These are phyloP conservation scores for Phalera bucephala DNA, from an alignment of 2,888 invertebrate genomes.

Conservation along the genomic window DNA sequence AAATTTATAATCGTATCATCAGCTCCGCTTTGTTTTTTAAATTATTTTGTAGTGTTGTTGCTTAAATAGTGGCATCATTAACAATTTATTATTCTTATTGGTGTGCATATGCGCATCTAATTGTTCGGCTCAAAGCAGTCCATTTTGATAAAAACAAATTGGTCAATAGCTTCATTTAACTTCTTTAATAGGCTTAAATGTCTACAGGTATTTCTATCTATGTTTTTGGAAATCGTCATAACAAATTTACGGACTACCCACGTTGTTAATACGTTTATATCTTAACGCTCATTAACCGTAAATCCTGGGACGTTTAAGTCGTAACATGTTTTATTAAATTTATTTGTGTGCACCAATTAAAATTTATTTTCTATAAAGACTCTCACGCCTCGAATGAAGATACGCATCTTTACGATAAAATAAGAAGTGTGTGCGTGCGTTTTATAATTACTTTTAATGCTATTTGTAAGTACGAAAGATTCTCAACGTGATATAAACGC, in stretches of 20 bases:
- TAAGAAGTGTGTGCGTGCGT: constrained; percentile 54
- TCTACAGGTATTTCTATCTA: constrained; percentile 14
- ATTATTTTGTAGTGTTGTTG: constrained; percentile 40
- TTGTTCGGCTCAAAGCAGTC: constrained; percentile 17
- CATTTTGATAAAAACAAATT: constrained; percentile 15
- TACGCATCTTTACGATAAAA: constrained; percentile 63
- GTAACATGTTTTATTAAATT: constrained; percentile 69
- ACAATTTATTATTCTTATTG: constrained; percentile 36
- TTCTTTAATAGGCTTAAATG: constrained; percentile 36
- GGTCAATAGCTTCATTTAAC: constrained; percentile 31
- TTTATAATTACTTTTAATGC: constrained; percentile 65
- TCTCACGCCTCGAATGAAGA: constrained; percentile 61
- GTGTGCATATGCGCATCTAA: constrained; percentile 11
- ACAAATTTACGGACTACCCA: constrained; percentile 55
- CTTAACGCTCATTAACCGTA: constrained; percentile 78
- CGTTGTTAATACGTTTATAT: constrained; percentile 67
- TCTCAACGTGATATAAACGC: constrained; percentile 35
- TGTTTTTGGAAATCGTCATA: constrained; percentile 30
- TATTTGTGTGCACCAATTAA: constrained; percentile 70
- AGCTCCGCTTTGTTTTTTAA: constrained; percentile 41
- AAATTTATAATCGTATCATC: constrained; percentile 47
- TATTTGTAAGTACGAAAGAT: constrained; percentile 50
- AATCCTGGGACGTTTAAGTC: constrained; percentile 72
- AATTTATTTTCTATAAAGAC: constrained; percentile 62
- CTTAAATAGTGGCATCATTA: constrained; percentile 39